phyloP scores from a whole-genome alignment of 2,113 vertebrate species.

The Dasypus novemcinctus region DNA sequence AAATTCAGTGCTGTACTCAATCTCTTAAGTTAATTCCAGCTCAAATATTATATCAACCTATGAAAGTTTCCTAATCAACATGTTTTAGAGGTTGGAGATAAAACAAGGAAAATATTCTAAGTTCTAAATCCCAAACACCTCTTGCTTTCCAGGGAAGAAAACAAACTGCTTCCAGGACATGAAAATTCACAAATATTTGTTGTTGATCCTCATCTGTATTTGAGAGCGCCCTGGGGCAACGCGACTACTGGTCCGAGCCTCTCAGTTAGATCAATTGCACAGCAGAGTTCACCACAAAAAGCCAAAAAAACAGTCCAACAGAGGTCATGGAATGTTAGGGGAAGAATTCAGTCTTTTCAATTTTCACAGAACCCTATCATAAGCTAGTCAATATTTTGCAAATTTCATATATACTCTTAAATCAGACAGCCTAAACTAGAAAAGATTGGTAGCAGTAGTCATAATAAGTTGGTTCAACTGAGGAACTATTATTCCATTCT shows the following conservation, averaged over 20 bases:
- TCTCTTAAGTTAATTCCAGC: neutral
- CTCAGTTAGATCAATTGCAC: accelerated
- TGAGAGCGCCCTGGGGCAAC: accelerated
- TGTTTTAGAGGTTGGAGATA: neutral
- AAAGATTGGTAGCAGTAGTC: neutral
- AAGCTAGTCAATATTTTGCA: neutral
- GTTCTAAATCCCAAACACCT: neutral
- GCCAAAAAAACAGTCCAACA: neutral
- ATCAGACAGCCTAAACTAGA: neutral
- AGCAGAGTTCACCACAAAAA: neutral
- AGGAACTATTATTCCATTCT: neutral
- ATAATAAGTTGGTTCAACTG: neutral
- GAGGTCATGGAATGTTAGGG: accelerated
- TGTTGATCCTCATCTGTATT: accelerated
- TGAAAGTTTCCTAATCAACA: neutral
- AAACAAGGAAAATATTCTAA: neutral
- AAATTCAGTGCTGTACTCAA: neutral
- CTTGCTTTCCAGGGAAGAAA: neutral
- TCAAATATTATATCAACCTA: neutral
- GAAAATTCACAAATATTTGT: accelerated
- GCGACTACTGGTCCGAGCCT: accelerated
- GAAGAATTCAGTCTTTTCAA: neutral
- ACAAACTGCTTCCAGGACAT: accelerated
- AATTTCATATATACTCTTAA: neutral
- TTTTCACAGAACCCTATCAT: neutral